Base-by-base conservation (phyloP, 2,888 invertebrate species). In the Cecidostiba fungosa region DNA sequence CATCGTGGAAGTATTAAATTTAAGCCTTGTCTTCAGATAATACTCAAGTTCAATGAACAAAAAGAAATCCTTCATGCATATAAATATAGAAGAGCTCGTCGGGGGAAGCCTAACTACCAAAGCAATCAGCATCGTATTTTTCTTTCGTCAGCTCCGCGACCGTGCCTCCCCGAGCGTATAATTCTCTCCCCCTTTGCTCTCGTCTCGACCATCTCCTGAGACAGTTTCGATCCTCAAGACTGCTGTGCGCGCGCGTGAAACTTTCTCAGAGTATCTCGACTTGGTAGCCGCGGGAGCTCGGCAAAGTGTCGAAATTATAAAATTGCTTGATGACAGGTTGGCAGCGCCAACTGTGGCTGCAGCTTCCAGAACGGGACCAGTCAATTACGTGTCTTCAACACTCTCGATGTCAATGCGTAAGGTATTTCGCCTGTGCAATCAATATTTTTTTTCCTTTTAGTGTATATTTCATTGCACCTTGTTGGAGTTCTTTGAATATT, bases 301-400 rank as follows among this genome's bases (percentile, higher is more conserved):
- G 78, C 87, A 87, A 87, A 88, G 88, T 88, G 88, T 88, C 89
- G 89, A 90, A 91, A 91, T 91, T 91, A 88, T 90, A 90, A 91
- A 91, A 91, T 91, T 89, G 87, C 89, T 88, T 90, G 90, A 91
- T 90, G 88, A 88, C 85, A 85, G 90, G 89, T 90, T 89, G 85
- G 82, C 79, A 29, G 29, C 12, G 29, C 66, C 66, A 26, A 66
- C 5, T 59, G 50, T 50, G 59, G 23, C 59, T 3, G 23, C 59
- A 23, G 66, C 29, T 66, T 66, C 12, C 59, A 26, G 14, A 3
- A 14, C 26, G 29, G 14, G 29, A 12, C 14, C 16, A 66, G 29
- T 29, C 26, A 66, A 66, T 66, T 66, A 29, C 3, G 2, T 23
- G 26, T 14, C 29, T 43, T 54, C 26, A 3, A 0, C 66, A 26